phyloP scores from a whole-genome alignment of 92 coral and sea anemone genomes.

The Chrysogorgia sp. region DNA sequence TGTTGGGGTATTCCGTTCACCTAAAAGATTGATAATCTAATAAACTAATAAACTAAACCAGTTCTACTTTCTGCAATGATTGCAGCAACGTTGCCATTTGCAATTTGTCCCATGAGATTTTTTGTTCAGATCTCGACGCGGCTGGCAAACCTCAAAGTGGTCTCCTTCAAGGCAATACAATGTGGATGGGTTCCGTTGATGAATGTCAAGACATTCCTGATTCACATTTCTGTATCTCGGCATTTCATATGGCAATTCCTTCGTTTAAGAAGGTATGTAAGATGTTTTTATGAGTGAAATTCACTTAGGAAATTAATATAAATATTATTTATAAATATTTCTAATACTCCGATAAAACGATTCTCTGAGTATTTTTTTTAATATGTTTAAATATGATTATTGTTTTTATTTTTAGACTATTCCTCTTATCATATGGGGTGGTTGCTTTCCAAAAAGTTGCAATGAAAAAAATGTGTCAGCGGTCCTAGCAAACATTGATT shows the following conservation, averaged over 20 bases:
- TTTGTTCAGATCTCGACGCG: conserved; percentile 67
- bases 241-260: background rate
- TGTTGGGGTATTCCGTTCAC: too few relatives aligned
- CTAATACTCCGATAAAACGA: too few relatives aligned
- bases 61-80: too few relatives aligned
- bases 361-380: too few relatives aligned
- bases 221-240: conserved; percentile 42
- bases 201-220: conserved; percentile 43
- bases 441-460: conserved; percentile 18
- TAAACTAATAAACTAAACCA: too few relatives aligned
- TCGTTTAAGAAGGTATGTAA: background rate
- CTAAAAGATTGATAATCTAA: too few relatives aligned
- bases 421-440: background rate
- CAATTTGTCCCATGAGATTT: too few relatives aligned
- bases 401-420: background rate
- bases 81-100: too few relatives aligned
- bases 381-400: too few relatives aligned
- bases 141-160: conserved; percentile 65
- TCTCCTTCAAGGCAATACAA: conserved; percentile 38
- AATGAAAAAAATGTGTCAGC: background rate
- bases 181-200: conserved; percentile 54
- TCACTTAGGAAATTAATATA: too few relatives aligned
- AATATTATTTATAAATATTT: too few relatives aligned
- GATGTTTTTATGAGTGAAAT: too few relatives aligned
- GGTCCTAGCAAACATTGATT: background rate